Evolutionary conservation across 2,113 vertebrate species (phyloP).

Genomic region (Oncorhynchus masou): DNA sequence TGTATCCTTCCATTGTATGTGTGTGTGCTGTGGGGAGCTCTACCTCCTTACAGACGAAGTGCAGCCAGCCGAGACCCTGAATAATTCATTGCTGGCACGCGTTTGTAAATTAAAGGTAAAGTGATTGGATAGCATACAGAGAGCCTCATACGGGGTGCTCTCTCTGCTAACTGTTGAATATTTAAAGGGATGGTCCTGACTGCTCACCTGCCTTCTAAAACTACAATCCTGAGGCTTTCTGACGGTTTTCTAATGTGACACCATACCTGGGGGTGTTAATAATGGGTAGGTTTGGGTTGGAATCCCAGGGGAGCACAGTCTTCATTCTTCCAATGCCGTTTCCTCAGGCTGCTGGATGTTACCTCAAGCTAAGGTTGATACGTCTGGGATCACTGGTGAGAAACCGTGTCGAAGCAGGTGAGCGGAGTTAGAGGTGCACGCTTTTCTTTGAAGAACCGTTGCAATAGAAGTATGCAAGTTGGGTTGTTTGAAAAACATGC

Average conservation of each 20-base stretch:
- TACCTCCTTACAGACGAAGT: constrained; percentile 39
- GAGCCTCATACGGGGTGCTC: background rate
- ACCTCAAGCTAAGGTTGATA: background rate
- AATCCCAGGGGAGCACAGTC: constrained; percentile 13
- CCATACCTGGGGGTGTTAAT: constrained; percentile 50
- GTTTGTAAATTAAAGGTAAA: constrained; percentile 70
- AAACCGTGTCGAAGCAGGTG: background rate
- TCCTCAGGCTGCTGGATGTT: background rate
- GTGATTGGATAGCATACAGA: constrained; percentile 53
- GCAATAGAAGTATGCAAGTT: background rate
- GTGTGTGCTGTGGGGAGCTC: constrained; percentile 1
- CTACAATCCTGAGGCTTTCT: constrained; percentile 29
- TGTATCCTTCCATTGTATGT: constrained; percentile 1
- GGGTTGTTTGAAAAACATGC: too few species aligned
- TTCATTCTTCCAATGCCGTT: constrained; percentile 3
- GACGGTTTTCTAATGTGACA: constrained; percentile 20
- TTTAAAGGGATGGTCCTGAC: constrained; percentile 60
- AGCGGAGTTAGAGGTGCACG: background rate
- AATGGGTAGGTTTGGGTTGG: constrained; percentile 44
- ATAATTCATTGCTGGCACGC: constrained; percentile 65
- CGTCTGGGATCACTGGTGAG: background rate
- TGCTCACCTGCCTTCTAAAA: constrained; percentile 26
- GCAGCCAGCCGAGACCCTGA: constrained; percentile 42
- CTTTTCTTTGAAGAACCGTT: too few species aligned
- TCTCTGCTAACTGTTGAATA: constrained; percentile 62